Evolutionary conservation across 2,113 vertebrate genomes (phyloP).

Genomic region (Halcyon malimbica): DNA sequence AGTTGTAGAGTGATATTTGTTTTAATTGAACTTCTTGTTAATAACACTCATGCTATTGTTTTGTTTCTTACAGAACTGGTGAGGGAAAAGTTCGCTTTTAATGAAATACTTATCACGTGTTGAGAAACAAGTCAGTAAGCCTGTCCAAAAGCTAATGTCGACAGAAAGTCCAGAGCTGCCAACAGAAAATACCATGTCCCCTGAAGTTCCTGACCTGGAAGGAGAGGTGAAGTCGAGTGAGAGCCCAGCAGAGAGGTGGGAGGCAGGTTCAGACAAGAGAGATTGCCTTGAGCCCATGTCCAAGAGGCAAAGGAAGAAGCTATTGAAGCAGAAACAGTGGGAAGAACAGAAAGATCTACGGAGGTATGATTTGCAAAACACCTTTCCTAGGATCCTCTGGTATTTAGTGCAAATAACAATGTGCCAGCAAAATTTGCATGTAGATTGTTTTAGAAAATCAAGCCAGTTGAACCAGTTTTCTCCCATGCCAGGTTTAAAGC

Average conservation of each 20-base stretch:
- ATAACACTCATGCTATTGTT: not conserved
- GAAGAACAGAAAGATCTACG: constrained; percentile 90
- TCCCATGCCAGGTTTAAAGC: not conserved
- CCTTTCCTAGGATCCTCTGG: not conserved
- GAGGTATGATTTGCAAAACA: constrained; percentile 79
- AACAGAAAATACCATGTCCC: not conserved
- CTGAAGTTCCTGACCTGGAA: not conserved
- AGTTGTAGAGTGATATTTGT: not conserved
- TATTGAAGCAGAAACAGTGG: constrained; percentile 92
- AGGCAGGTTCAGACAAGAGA: not conserved
- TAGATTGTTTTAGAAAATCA: not conserved
- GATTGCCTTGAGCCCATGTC: constrained; percentile 74
- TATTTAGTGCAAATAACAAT: not conserved
- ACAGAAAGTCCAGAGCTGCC: constrained; percentile 14
- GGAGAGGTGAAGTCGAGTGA: not conserved
- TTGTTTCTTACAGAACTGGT: not conserved
- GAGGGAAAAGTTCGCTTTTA: not conserved
- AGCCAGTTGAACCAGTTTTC: constrained; percentile 9
- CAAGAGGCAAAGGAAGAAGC: constrained; percentile 90
- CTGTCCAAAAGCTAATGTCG: constrained; percentile 31
- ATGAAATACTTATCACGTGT: not conserved
- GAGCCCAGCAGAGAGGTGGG: not conserved
- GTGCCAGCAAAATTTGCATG: not conserved
- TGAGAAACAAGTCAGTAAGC: not conserved
- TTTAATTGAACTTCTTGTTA: not conserved